These are phyloP conservation scores for Ochotona princeps DNA, from an alignment of 2,113 vertebrate species.

Conservation along the genomic window DNA sequence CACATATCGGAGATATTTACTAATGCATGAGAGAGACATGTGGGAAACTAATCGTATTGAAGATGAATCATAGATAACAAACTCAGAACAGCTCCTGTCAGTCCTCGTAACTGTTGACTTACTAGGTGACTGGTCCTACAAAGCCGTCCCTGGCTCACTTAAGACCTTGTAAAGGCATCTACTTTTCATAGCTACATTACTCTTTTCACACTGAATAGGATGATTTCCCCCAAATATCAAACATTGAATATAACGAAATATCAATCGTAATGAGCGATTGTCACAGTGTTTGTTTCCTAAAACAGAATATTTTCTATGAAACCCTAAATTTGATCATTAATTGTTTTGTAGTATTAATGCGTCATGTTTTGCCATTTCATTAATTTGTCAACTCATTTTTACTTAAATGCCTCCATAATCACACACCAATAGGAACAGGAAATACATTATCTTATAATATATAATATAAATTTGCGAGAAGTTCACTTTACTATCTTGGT, in stretches of 20 bases:
- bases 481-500: not conserved
- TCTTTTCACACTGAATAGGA: not conserved
- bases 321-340: not conserved
- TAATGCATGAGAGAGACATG: not conserved
- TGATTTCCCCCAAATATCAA: not conserved
- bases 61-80: not conserved
- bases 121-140: not conserved
- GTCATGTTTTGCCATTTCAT: not conserved
- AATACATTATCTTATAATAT: not conserved
- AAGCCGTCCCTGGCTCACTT: not conserved
- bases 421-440: not conserved
- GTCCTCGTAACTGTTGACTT: conserved; percentile 1
- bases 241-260: not conserved
- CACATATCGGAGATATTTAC: not conserved
- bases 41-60: not conserved
- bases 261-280: not conserved
- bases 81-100: not conserved
- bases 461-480: not conserved
- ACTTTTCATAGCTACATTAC: not conserved
- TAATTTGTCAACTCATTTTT: not conserved
- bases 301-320: not conserved
- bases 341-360: not conserved
- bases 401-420: not conserved
- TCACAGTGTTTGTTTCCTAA: not conserved
- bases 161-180: not conserved